phyloP scores from a whole-genome alignment of 2,888 invertebrate species.

The Dioctria linearis region DNA sequence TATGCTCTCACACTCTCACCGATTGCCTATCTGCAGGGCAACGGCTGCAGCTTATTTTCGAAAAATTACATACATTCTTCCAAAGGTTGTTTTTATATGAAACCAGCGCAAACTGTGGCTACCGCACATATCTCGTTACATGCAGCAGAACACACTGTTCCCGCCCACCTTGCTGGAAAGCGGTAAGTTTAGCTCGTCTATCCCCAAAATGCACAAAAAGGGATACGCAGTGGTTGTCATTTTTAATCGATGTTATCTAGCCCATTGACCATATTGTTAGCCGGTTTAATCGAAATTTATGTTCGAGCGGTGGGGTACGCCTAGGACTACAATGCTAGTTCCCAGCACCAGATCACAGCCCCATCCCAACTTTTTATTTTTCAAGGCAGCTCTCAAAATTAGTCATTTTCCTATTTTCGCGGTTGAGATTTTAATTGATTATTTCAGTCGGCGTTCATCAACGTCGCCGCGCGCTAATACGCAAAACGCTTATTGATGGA shows the following conservation, averaged over 20 bases:
- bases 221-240: slow-evolving; percentile 37
- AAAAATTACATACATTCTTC: too few species aligned
- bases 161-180: background rate
- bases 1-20: too few species aligned
- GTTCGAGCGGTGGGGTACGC: slow-evolving; percentile 11
- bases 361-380: slow-evolving; percentile 11
- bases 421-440: slow-evolving; percentile 49
- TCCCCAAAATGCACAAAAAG: slow-evolving; percentile 38
- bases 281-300: slow-evolving; percentile 48
- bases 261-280: slow-evolving; percentile 50
- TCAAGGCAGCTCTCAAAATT: slow-evolving; percentile 40
- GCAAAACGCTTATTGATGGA: slow-evolving; percentile 30
- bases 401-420: slow-evolving; percentile 49
- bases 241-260: slow-evolving; percentile 46
- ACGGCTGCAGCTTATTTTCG: too few species aligned
- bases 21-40: too few species aligned
- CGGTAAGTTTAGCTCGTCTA: background rate
- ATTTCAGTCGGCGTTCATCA: slow-evolving; percentile 46
- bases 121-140: slow-evolving; percentile 2
- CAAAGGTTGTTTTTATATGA: slow-evolving; percentile 28
- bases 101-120: slow-evolving; percentile 31
- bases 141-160: background rate
- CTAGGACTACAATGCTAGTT: too few species aligned
- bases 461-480: slow-evolving; percentile 24
- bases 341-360: background rate